phyloP scores from a whole-genome alignment of 2,888 invertebrate genomes.

The Graphium colonna region DNA sequence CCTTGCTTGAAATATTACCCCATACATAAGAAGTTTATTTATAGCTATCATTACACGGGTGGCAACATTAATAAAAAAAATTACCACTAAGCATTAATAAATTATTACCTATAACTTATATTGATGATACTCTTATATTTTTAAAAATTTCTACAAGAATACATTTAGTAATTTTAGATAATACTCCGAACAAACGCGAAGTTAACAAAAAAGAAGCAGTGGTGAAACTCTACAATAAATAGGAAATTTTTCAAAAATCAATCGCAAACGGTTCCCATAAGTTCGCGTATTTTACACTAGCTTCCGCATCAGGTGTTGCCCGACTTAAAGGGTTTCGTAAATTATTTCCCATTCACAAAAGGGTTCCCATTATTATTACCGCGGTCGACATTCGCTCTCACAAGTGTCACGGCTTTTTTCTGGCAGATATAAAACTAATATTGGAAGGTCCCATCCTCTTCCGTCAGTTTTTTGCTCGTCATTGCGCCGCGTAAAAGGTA shows the following conservation, averaged over 20 bases:
- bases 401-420: slow-evolving; percentile 69
- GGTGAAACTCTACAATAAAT: not conserved
- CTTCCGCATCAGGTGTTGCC: slow-evolving; percentile 75
- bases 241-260: too few relatives aligned
- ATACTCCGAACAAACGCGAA: too few relatives aligned
- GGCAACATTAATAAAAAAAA: too few relatives aligned
- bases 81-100: too few relatives aligned
- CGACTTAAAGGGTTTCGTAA: slow-evolving; percentile 65
- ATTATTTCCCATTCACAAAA: slow-evolving; percentile 51
- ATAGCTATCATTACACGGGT: too few relatives aligned
- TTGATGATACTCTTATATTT: too few relatives aligned
- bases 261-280: slow-evolving; percentile 18
- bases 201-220: too few relatives aligned
- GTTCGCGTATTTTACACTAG: slow-evolving; percentile 52
- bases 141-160: too few relatives aligned
- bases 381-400: slow-evolving; percentile 71
- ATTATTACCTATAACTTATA: too few relatives aligned
- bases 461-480: slow-evolving; percentile 66
- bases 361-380: slow-evolving; percentile 72
- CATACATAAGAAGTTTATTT: too few relatives aligned
- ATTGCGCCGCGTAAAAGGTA: slow-evolving; percentile 59
- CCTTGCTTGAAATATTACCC: too few relatives aligned
- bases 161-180: too few relatives aligned
- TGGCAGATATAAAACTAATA: slow-evolving; percentile 77
- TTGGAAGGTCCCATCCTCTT: slow-evolving; percentile 78